Conservation (phyloP, 37 sponge, comb jelly and placozoan species). For the Halichondria panicea region DNA sequence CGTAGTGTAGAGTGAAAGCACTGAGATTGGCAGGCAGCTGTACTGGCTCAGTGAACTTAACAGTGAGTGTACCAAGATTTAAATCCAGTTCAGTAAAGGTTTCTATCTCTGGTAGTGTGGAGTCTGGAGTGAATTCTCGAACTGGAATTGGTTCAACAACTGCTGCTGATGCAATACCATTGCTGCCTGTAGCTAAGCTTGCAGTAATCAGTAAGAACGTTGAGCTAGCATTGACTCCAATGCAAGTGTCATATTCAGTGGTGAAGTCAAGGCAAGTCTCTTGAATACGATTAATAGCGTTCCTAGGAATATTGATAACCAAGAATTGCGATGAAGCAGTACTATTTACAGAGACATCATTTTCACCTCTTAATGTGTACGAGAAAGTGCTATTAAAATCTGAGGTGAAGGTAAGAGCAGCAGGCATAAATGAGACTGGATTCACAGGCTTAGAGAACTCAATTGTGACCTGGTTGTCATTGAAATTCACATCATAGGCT, state of each 20-base stretch:
- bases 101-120: slow-evolving; percentile 21
- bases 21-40: slow-evolving; percentile 53
- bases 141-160: slow-evolving; percentile 19
- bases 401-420: slow-evolving; percentile 57
- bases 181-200: slow-evolving; percentile 36
- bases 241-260: slow-evolving; percentile 32
- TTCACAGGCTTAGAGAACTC: slow-evolving; percentile 78
- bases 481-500: slow-evolving; percentile 69
- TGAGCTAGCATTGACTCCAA: slow-evolving; percentile 31
- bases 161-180: slow-evolving; percentile 5
- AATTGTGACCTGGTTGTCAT: slow-evolving; percentile 43
- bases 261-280: slow-evolving; percentile 25
- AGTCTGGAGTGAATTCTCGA: slow-evolving; percentile 38
- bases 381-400: slow-evolving; percentile 56
- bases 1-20: slow-evolving; percentile 51
- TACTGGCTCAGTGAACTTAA: slow-evolving; percentile 70
- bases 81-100: slow-evolving; percentile 43
- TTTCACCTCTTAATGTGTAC: slow-evolving; percentile 53
- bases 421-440: slow-evolving; percentile 59
- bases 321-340: slow-evolving; percentile 22
- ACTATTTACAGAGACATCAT: slow-evolving; percentile 25
- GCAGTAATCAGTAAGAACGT: slow-evolving; percentile 45
- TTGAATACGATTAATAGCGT: slow-evolving; percentile 46
- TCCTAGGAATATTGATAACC: slow-evolving; percentile 33
- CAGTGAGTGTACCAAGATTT: slow-evolving; percentile 29